A percentile compares a stretch with the other conserved stretches of the same genome.
These are phyloP conservation scores for Varanus komodoensis DNA, from an alignment of 2,113 vertebrate genomes.

Conservation along the genomic window DNA sequence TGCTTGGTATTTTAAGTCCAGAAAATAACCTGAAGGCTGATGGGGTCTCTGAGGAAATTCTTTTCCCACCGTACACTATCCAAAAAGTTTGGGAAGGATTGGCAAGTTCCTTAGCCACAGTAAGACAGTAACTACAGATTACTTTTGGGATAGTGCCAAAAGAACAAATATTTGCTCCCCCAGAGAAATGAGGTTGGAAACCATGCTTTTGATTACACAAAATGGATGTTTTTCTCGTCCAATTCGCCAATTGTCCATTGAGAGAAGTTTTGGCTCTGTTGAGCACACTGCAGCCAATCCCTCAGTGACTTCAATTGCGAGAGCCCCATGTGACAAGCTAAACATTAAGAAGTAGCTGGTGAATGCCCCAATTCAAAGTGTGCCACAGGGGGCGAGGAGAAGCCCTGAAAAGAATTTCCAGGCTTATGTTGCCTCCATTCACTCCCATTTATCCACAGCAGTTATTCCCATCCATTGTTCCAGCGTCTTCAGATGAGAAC, in stretches of 20 bases:
- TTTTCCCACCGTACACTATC: background rate
- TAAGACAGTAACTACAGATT: background rate
- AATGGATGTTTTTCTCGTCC: background rate
- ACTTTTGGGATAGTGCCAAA: background rate
- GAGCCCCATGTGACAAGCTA: background rate
- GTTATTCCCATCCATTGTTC: constrained; percentile 1
- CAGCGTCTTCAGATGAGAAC: constrained; percentile 6
- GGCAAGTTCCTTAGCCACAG: constrained; percentile 3
- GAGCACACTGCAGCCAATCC: background rate
- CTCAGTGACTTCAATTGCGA: constrained; percentile 5
- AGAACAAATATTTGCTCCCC: constrained; percentile 22
- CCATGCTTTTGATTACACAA: background rate
- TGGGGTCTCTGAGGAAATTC: too few relatives aligned
- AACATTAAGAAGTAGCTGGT: constrained; percentile 7
- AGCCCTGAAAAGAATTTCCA: constrained; percentile 6
- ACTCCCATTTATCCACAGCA: constrained; percentile 5
- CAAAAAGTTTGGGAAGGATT: background rate
- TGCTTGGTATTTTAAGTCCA: background rate
- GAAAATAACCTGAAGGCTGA: background rate
- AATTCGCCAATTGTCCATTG: constrained; percentile 10
- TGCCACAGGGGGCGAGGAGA: background rate
- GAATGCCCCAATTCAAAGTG: constrained; percentile 20
- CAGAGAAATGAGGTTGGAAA: constrained; percentile 6
- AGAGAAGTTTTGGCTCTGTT: constrained; percentile 13
- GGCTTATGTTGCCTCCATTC: background rate